A percentile compares a stretch with the other conserved stretches of the same genome.
phyloP scores from a whole-genome alignment of 2,797 vertebrate genomes.

The Chromis chromis region DNA sequence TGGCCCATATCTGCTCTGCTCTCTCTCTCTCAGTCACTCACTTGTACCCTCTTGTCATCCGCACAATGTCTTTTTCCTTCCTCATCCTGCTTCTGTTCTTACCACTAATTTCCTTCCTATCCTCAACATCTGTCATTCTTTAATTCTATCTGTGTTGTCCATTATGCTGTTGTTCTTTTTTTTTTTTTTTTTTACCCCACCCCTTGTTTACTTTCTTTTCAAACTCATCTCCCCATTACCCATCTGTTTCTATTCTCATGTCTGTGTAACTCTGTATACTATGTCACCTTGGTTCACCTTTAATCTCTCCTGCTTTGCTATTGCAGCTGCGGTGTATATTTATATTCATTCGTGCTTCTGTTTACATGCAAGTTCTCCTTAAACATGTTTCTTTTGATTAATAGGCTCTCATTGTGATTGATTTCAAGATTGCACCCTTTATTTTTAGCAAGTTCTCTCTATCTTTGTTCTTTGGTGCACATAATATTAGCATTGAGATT shows the following conservation, averaged over 20 bases:
- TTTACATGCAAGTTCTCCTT: neutral
- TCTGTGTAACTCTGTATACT: slow-evolving; percentile 31
- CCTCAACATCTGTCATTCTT: slow-evolving; percentile 66
- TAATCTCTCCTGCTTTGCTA: slow-evolving; percentile 3
- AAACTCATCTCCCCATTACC: slow-evolving; percentile 37
- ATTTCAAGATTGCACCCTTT: neutral
- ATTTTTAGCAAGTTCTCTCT: neutral
- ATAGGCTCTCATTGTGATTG: neutral
- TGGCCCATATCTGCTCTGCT: slow-evolving; percentile 73
- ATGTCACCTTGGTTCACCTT: slow-evolving; percentile 33
- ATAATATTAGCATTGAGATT: neutral
- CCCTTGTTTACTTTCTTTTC: slow-evolving; percentile 58
- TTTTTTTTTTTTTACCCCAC: slow-evolving; percentile 47
- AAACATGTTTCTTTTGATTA: neutral
- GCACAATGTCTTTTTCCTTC: slow-evolving; percentile 53
- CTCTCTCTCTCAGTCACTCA: slow-evolving; percentile 31
- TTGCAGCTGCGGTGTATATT: neutral
- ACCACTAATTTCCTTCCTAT: slow-evolving; percentile 66
- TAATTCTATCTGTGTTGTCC: slow-evolving; percentile 59
- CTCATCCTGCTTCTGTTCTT: slow-evolving; percentile 47
- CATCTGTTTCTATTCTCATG: slow-evolving; percentile 62
- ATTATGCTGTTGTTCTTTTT: slow-evolving; percentile 48
- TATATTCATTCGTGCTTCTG: neutral
- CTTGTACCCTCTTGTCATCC: slow-evolving; percentile 37
- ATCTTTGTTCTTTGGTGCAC: slow-evolving; percentile 1